Conservation (phyloP, 2,888 invertebrate species). For the Tetragnatha montana region DNA sequence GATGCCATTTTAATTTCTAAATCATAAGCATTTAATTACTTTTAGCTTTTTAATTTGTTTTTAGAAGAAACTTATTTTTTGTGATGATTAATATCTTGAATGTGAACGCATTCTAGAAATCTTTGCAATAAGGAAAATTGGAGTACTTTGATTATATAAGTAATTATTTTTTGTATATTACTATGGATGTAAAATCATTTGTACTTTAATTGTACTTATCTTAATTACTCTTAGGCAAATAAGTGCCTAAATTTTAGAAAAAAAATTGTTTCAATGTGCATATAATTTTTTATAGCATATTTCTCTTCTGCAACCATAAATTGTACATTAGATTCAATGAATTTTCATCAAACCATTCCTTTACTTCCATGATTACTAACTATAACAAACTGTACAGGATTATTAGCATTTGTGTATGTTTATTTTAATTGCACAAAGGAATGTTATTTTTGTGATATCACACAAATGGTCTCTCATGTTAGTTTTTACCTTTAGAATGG, state of each 20-base stretch:
- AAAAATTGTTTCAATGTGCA: no score
- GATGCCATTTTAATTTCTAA: conserved; percentile 29
- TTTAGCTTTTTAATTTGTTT: conserved; percentile 1
- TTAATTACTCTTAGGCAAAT: not conserved
- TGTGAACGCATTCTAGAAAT: not conserved
- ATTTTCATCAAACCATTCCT: no score
- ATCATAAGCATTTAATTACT: not conserved
- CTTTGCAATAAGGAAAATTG: not conserved
- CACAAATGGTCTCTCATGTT: no score
- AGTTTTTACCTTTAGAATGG: no score
- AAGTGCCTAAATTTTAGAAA: not conserved
- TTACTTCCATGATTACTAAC: no score
- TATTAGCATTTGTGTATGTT: no score
- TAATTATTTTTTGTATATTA: not conserved
- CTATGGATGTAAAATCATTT: not conserved
- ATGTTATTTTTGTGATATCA: no score
- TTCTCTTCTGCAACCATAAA: no score
- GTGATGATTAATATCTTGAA: not conserved
- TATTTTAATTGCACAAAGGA: no score
- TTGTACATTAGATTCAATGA: no score
- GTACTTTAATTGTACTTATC: not conserved
- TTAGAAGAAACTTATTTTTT: not conserved
- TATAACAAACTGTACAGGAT: no score
- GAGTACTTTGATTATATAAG: not conserved
- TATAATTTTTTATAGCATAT: no score